These are phyloP conservation scores for Heterodera schachtii DNA, from an alignment of 1,140 invertebrate species.

Conservation along the genomic window DNA sequence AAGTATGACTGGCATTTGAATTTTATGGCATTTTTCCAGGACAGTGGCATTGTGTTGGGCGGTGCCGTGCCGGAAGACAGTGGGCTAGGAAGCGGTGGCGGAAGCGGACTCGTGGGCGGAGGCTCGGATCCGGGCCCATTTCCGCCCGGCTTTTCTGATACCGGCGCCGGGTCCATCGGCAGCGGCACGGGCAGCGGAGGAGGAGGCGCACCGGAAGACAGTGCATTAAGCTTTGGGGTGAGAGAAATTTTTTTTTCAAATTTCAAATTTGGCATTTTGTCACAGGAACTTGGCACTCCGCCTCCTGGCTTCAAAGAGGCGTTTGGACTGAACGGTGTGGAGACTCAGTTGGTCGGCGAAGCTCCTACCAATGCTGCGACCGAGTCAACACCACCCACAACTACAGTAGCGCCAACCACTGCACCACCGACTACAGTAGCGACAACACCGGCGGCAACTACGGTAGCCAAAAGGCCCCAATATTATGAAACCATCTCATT, in stretches of 20 bases:
- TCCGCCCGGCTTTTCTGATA: slow-evolving; percentile 24
- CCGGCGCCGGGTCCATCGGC: slow-evolving; percentile 15
- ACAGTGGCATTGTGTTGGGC: slow-evolving; percentile 14
- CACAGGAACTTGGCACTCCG: slow-evolving; percentile 43
- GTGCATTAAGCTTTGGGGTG: not conserved
- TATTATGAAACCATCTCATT: no score
- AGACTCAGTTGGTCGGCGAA: slow-evolving; percentile 23
- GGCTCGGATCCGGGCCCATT: slow-evolving; percentile 5
- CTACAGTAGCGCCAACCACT: slow-evolving; percentile 14
- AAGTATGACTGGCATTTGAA: no score
- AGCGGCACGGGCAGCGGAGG: slow-evolving; percentile 3
- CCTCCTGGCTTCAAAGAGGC: slow-evolving; percentile 50
- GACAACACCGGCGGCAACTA: slow-evolving; percentile 23
- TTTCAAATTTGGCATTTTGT: slow-evolving; percentile 5
- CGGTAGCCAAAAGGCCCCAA: not conserved
- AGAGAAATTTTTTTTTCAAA: not conserved
- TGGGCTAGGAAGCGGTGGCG: not conserved
- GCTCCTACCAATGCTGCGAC: slow-evolving; percentile 10
- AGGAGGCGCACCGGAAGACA: slow-evolving; percentile 22
- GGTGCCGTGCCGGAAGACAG: slow-evolving; percentile 5
- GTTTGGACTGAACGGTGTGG: slow-evolving; percentile 49
- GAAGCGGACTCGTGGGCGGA: slow-evolving; percentile 25
- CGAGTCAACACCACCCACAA: slow-evolving; percentile 31
- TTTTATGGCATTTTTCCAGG: slow-evolving; percentile 5
- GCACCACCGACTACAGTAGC: slow-evolving; percentile 26